A percentile compares a stretch with the other conserved stretches of the same genome.
These are phyloP conservation scores for Monodelphis domestica DNA, from an alignment of 2,797 vertebrate genomes.

Conservation along the genomic window DNA sequence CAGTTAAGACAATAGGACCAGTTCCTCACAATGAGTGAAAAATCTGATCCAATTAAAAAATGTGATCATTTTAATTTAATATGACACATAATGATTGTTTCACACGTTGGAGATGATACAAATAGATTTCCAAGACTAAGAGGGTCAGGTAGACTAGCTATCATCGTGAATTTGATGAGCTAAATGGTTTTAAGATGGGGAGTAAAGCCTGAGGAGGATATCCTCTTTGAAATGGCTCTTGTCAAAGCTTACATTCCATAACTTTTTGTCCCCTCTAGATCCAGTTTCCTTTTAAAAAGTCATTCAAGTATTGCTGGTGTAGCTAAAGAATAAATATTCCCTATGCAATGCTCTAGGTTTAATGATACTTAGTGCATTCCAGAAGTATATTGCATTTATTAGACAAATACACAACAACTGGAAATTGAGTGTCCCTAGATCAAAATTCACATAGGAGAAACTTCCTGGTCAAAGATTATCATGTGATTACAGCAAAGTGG, in stretches of 20 bases:
- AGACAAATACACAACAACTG: constrained; percentile 15
- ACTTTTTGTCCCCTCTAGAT: constrained; percentile 1
- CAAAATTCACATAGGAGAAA: constrained; percentile 9
- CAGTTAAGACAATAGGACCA: not conserved
- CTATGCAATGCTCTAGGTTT: not conserved
- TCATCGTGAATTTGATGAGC: not conserved
- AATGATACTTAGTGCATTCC: not conserved
- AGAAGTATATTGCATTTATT: constrained; percentile 7
- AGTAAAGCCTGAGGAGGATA: not conserved
- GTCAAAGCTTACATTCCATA: not conserved
- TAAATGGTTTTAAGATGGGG: not conserved
- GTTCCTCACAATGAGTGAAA: not conserved
- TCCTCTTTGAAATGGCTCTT: not conserved
- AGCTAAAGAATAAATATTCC: not conserved
- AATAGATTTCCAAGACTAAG: not conserved
- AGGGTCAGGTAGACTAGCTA: not conserved
- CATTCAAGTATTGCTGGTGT: constrained; percentile 1
- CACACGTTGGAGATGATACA: not conserved
- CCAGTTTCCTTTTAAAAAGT: not conserved
- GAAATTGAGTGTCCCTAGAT: not conserved
- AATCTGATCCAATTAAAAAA: not conserved
- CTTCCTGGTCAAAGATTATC: not conserved
- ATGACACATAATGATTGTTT: not conserved
- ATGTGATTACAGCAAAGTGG: not conserved
- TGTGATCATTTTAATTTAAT: not conserved